Base-by-base conservation (phyloP, 2,113 vertebrate species). In the Tenrec ecaudatus region DNA sequence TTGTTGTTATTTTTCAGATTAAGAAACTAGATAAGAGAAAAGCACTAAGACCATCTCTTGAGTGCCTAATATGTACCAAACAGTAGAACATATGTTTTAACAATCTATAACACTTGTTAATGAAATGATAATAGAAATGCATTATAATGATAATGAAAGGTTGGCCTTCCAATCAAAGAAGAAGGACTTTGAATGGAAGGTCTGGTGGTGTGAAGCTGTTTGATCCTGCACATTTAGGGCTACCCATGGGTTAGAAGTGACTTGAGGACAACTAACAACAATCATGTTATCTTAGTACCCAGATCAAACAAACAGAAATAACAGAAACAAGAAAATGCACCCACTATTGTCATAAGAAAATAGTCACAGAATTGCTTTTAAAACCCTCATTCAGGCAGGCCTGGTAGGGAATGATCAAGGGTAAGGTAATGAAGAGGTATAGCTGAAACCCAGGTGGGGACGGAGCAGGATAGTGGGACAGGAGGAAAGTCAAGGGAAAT, bases 11-110 rank as follows among this genome's bases (percentile, higher is more conserved):
- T 12, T 62, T 62, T 86, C 40, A 58, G 36, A 36, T 76, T 76
- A 80, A 71, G 4, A 93, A 95, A 79, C n/a, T 62, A 53, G 23
- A 73, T 31, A 15, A 92, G 78, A 82, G 22, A 25, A 57, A 53
- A 53, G 47, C 47, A 10, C 43, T 62, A 69, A 7, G 33, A 3
- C 20, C 84, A 75, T 66, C 66, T 64, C 82, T 58, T 16, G 25
- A 82, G 36, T 23, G 15, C n/a, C 22, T 89, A 90, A 62, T 77
- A 6, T 16, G 16, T 53, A 62, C 5, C 12, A 69, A 76, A 53
- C 6, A 23, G 2, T 12, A 86, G 31, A 71, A 43, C 76, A 83
- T 76, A 78, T 64, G 47, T 68, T 29, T 31, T 89, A 82, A 78
- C 38, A 73, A 33, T 85, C 6, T 62, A 12, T 25, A 62, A 23